Base-by-base conservation (phyloP, 2,113 vertebrate species). In the Electrona antarctica region DNA sequence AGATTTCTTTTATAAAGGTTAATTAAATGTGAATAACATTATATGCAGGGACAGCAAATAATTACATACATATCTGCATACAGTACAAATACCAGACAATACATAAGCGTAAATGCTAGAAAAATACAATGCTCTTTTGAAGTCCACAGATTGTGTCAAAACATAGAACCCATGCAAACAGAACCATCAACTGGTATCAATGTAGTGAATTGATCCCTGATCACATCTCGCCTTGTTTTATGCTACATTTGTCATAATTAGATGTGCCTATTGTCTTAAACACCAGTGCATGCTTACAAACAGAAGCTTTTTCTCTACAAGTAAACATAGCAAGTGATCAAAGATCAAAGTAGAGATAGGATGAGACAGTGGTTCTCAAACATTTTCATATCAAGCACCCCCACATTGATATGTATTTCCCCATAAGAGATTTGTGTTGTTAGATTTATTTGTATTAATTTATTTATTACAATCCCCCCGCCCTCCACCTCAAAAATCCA, bases 41-140 rank as follows among this genome's bases (percentile, higher is more conserved):
- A 79, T 78, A 85, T 87, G 88, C 84, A 87, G 79, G 80, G 82
- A 73, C 82, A 69, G n/a, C 67, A 45, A 62, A 69, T 60, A 62
- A 69, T 60, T 63, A 83, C 78, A 86, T 79, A 13, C 9, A 74
- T 66, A 76, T 78, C 48, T 71, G 77, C 87, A 84, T 70, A 56
- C 65, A 82, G 81, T 95, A 95, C 94, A 96, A 94, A 94, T 70
- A 94, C 91, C 87, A 82, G 83, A 85, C 93, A 94, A 93, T 94
- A 94, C 88, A 91, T 91, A 1, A 15, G 77, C 87, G 77, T 94
- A 93, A 93, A 86, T 82, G 87, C 94, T 95, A 95, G 90, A 95
- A 96, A 97, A 96, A 96, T 95, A 96, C 93, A 92, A 92, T 79
- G 88, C 93, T 93, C 90, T 76, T 92, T 92, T 93, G 92, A 94